phyloP scores from a whole-genome alignment of 2,888 invertebrate species.

The Cataglyphis cursor region DNA sequence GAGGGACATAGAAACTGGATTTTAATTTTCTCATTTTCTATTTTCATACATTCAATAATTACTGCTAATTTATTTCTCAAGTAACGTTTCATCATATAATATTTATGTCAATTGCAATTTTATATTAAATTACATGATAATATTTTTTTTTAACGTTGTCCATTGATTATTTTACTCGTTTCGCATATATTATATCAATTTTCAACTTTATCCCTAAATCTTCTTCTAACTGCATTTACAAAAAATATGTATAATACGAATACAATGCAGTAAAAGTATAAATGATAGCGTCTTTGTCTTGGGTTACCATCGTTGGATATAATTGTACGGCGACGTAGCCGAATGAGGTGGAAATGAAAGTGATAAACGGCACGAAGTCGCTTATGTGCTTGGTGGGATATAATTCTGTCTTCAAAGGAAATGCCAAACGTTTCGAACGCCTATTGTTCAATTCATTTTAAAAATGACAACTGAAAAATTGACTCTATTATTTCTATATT shows the following conservation, averaged over 20 bases:
- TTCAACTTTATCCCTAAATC: conserved; percentile 64
- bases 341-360: conserved; percentile 86
- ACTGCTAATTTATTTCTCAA: not conserved
- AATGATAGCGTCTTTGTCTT: conserved; percentile 75
- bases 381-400: conserved; percentile 87
- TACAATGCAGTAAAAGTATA: conserved; percentile 78
- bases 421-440: conserved; percentile 86
- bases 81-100: not conserved
- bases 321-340: conserved; percentile 87
- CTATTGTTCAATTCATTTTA: conserved; percentile 61
- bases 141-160: not conserved
- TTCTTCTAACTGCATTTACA: conserved; percentile 78
- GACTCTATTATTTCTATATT: no score
- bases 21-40: not conserved
- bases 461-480: not conserved
- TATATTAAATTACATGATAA: not conserved
- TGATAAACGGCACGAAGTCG: conserved; percentile 86
- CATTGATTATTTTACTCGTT: not conserved
- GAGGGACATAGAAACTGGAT: conserved; percentile 25
- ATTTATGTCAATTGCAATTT: not conserved
- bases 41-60: not conserved
- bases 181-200: not conserved
- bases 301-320: conserved; percentile 82
- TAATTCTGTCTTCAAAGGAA: conserved; percentile 88
- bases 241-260: conserved; percentile 80